Base-by-base conservation (phyloP, 92 coral and sea anemone species). In the Hydrozoanthus gracilis region DNA sequence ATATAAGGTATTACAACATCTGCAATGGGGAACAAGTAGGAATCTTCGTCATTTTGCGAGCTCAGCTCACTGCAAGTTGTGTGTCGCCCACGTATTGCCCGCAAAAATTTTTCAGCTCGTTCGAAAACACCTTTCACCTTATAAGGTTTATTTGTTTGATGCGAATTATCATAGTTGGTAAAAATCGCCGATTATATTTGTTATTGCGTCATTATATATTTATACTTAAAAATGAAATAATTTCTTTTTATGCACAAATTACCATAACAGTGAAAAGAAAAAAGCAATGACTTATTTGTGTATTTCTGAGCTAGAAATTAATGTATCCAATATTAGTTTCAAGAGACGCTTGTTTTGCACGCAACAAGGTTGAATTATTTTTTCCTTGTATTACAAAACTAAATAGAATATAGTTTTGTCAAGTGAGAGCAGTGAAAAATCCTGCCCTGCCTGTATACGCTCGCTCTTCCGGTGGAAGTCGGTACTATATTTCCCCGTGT, bases 401-500 rank as follows among this genome's bases (percentile, higher is more conserved):
- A 68, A 35, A 35, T 48, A 0, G n/a, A 49, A 11, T 45, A 8
- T 18, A 47, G 45, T 16, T 64, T 7, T 52, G 51, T 20, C 61
- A 60, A 61, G 5, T 47, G 50, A 80, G 55, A 54, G 46, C 17
- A 16, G 44, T 65, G 51, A 64, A 51, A 16, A 45, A 58, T 49
- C 20, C 73, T 61, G 9, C 51, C 7, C 6, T 49, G 8, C 5
- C 8, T 35, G 51, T 9, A 6, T 74, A 44, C 73, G 73, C 65
- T 68, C 49, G 74, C 74, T 9, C 4, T 50, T 39, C 62, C 7
- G 61, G 73, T 49, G 73, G 70, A 50, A 62, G 51, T 69, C 27
- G 16, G n/a, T 5, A 78, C 70, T 49, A 80, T 48, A 80, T 16
- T 80, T 73, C 85, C 83, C 85, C 85, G 85, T 45, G 85, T 51